phyloP scores from a whole-genome alignment of 2,888 invertebrate genomes.

The Anoplius nigerrimus region DNA sequence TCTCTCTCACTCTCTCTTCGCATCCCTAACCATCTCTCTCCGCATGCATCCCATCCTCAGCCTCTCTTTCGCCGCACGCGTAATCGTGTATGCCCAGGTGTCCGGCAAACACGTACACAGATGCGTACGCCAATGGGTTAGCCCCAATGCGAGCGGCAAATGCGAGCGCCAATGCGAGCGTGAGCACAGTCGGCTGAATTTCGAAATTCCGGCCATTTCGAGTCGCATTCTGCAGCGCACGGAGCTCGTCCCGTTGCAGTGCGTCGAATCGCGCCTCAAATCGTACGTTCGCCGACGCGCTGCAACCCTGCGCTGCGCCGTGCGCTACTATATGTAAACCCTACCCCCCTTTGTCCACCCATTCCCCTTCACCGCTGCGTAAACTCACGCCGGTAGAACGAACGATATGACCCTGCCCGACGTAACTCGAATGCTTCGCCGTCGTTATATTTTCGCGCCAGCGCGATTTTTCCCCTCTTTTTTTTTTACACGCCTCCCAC shows the following conservation, averaged over 20 bases:
- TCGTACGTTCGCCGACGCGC: too few species aligned
- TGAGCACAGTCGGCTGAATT: slow-evolving; percentile 13
- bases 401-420: background rate
- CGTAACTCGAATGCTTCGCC: slow-evolving; percentile 1
- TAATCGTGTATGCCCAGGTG: background rate
- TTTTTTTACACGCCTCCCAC: too few species aligned
- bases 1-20: background rate
- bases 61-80: background rate
- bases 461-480: too few species aligned
- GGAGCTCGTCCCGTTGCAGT: too few species aligned
- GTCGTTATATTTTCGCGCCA: slow-evolving; percentile 43
- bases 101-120: too few species aligned
- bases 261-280: background rate
- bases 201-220: slow-evolving; percentile 23
- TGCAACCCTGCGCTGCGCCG: too few species aligned
- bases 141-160: too few species aligned
- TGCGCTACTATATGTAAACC: too few species aligned
- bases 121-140: slow-evolving; percentile 1
- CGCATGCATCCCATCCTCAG: background rate
- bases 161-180: background rate
- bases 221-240: slow-evolving; percentile 20
- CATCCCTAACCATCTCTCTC: background rate
- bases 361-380: too few species aligned
- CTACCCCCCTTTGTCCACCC: too few species aligned
- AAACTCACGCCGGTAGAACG: too few species aligned